Percentiles rank a stretch among this genome's conserved stretches.
phyloP scores from a whole-genome alignment of 1,140 invertebrate species.

The Cydia amplana region DNA sequence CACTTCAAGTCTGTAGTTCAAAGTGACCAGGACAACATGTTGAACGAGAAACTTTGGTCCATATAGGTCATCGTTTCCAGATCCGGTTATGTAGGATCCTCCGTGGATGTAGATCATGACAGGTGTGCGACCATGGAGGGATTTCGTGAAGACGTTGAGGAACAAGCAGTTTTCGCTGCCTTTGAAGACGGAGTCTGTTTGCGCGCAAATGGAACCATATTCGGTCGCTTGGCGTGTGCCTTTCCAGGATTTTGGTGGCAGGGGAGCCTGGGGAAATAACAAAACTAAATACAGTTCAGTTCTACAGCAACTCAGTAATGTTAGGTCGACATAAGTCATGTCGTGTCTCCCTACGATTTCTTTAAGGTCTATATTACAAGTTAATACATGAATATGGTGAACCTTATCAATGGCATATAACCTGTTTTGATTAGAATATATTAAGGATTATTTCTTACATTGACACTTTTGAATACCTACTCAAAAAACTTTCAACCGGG shows the following conservation, averaged over 20 bases:
- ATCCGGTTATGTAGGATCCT: slow-evolving; percentile 81
- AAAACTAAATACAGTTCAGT: slow-evolving; percentile 7
- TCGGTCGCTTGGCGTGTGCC: slow-evolving; percentile 76
- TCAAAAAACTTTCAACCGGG: too few relatives aligned
- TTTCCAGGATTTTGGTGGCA: slow-evolving; percentile 71
- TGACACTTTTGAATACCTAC: too few relatives aligned
- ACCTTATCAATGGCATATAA: slow-evolving; percentile 35
- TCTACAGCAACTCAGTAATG: not conserved
- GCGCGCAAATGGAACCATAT: slow-evolving; percentile 71
- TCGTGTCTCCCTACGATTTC: too few relatives aligned
- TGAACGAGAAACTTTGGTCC: slow-evolving; percentile 83
- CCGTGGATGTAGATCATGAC: slow-evolving; percentile 86
- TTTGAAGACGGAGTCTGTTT: slow-evolving; percentile 54
- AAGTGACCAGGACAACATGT: slow-evolving; percentile 84
- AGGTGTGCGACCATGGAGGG: slow-evolving; percentile 60
- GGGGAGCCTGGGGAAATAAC: slow-evolving; percentile 68
- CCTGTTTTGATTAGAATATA: too few relatives aligned
- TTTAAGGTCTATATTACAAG: too few relatives aligned
- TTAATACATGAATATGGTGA: too few relatives aligned
- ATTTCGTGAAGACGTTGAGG: slow-evolving; percentile 82
- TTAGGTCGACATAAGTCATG: too few relatives aligned
- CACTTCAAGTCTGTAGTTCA: slow-evolving; percentile 84
- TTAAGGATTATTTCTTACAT: too few relatives aligned
- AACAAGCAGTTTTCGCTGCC: slow-evolving; percentile 82
- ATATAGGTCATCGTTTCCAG: slow-evolving; percentile 75